These are phyloP conservation scores for Rhodophaea formosa DNA, from an alignment of 2,888 invertebrate species.

Conservation along the genomic window DNA sequence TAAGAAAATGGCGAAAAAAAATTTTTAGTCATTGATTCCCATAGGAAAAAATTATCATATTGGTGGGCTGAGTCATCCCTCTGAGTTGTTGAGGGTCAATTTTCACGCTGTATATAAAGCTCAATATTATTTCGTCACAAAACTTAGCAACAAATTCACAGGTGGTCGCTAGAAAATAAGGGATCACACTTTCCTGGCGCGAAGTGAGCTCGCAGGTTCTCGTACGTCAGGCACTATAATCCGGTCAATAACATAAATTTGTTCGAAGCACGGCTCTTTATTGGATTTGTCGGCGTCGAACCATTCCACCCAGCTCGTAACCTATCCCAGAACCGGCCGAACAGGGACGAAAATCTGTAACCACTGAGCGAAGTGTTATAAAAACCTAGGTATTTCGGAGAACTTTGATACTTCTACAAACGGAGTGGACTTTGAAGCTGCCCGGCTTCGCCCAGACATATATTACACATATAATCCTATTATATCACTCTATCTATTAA, in stretches of 20 bases:
- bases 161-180: constrained; percentile 35
- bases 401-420: no score
- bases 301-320: constrained; percentile 60
- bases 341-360: constrained; percentile 55
- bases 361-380: constrained; percentile 21
- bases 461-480: no score
- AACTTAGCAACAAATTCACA: constrained; percentile 30
- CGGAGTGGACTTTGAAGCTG: no score
- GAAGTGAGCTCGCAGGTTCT: constrained; percentile 48
- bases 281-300: constrained; percentile 70
- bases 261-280: constrained; percentile 69
- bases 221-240: constrained; percentile 71
- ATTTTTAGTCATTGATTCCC: no score
- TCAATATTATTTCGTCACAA: no score
- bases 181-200: constrained; percentile 51
- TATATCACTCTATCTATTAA: no score
- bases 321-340: constrained; percentile 58
- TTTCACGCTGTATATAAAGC: no score
- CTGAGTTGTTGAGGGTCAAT: no score
- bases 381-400: constrained; percentile 4
- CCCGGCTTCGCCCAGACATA: no score
- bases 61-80: no score
- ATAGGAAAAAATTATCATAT: no score
- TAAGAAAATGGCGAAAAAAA: no score
- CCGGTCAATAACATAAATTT: constrained; percentile 78